Conservation (phyloP, 1,140 invertebrate species). For the Meloidogyne hapla region DNA sequence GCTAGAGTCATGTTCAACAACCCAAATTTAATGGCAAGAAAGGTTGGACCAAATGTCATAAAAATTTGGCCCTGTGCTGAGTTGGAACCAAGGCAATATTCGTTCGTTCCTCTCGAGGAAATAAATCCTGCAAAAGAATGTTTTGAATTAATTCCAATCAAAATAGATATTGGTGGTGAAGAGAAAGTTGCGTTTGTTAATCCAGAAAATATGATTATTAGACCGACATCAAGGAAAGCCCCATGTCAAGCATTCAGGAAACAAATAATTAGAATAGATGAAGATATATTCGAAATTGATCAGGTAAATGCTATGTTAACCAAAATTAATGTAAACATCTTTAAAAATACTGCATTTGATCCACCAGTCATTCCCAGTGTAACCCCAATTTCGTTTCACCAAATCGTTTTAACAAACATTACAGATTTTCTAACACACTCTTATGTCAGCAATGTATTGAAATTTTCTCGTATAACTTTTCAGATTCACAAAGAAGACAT, state of each 20-base stretch:
- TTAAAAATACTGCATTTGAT: neutral
- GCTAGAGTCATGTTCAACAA: neutral
- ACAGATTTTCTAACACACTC: neutral
- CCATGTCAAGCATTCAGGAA: neutral
- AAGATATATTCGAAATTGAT: neutral
- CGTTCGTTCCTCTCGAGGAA: conserved; percentile 19
- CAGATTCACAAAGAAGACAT: neutral
- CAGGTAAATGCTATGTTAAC: neutral
- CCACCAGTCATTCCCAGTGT: neutral
- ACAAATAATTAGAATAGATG: neutral
- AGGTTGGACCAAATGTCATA: neutral
- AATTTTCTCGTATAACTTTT: neutral
- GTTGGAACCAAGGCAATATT: neutral
- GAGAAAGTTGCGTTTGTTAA: neutral
- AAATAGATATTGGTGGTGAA: conserved; percentile 1
- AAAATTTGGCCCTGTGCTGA: conserved; percentile 11
- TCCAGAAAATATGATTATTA: conserved; percentile 11
- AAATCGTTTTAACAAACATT: neutral
- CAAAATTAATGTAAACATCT: neutral
- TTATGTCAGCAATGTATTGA: neutral
- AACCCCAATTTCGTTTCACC: neutral
- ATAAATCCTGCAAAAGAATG: neutral
- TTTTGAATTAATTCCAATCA: neutral
- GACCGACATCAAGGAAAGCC: neutral
- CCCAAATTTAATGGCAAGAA: neutral